Conservation (phyloP, 2,888 invertebrate species). For the Clivina fossor region DNA sequence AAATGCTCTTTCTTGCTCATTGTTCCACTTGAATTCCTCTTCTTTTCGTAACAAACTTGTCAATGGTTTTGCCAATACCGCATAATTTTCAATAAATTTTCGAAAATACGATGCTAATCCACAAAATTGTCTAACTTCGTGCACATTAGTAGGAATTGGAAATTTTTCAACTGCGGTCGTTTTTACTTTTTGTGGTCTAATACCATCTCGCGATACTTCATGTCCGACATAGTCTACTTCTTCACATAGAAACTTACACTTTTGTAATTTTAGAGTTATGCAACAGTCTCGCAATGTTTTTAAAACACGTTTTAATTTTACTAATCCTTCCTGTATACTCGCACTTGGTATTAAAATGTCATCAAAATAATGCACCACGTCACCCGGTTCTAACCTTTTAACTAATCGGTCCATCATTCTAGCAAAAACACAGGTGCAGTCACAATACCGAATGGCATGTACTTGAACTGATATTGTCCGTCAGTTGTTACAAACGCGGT, state of each 20-base stretch:
- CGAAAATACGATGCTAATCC: slow-evolving; percentile 25
- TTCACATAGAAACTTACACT: slow-evolving; percentile 41
- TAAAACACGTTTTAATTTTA: slow-evolving; percentile 40
- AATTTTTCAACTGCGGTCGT: neutral
- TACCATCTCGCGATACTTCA: neutral
- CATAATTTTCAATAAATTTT: slow-evolving; percentile 30
- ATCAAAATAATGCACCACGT: slow-evolving; percentile 37
- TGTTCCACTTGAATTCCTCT: slow-evolving; percentile 21
- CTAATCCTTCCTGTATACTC: slow-evolving; percentile 35
- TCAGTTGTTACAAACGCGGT: slow-evolving; percentile 43
- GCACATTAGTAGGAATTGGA: neutral
- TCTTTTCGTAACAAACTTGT: slow-evolving; percentile 28
- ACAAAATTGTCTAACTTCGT: neutral
- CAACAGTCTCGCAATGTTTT: slow-evolving; percentile 31
- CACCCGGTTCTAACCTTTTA: slow-evolving; percentile 10
- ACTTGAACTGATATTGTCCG: slow-evolving; percentile 43
- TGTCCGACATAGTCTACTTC: slow-evolving; percentile 1
- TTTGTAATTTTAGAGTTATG: slow-evolving; percentile 41
- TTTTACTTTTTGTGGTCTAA: slow-evolving; percentile 3
- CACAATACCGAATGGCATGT: slow-evolving; percentile 47
- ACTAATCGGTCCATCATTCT: slow-evolving; percentile 41
- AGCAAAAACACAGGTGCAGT: slow-evolving; percentile 49
- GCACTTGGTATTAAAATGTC: slow-evolving; percentile 36
- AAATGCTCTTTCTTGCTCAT: slow-evolving; percentile 32
- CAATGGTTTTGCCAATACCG: slow-evolving; percentile 30